Conservation (phyloP, 2,888 invertebrate species). For the Nudaria mundana region DNA sequence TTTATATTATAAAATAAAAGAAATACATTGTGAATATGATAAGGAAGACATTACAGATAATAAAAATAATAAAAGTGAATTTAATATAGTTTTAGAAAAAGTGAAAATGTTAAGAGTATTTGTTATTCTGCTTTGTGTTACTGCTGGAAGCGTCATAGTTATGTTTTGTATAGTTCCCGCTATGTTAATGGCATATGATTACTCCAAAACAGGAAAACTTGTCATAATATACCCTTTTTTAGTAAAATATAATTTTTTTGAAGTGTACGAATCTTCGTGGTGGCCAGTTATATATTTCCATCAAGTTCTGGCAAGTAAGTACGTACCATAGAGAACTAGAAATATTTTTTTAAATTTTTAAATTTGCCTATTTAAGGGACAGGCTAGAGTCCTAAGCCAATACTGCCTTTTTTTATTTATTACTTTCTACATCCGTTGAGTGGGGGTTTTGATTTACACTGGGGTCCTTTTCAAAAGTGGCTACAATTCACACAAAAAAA, state of each 20-base stretch:
- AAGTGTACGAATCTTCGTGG: slow-evolving; percentile 34
- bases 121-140: slow-evolving; percentile 29
- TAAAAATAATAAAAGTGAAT: slow-evolving; percentile 2
- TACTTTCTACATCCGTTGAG: no score
- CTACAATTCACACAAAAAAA: no score
- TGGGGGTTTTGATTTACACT: no score
- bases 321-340: no score
- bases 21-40: slow-evolving; percentile 35
- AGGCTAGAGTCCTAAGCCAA: no score
- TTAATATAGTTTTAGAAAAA: slow-evolving; percentile 36
- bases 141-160: slow-evolving; percentile 33
- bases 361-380: no score
- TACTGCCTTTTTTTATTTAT: no score
- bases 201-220: slow-evolving; percentile 35
- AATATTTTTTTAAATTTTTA: no score
- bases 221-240: slow-evolving; percentile 46
- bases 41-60: slow-evolving; percentile 8
- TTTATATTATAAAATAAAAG: slow-evolving; percentile 41
- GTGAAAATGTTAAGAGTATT: slow-evolving; percentile 37
- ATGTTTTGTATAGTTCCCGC: slow-evolving; percentile 47
- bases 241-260: slow-evolving; percentile 49
- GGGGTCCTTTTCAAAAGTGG: no score
- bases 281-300: slow-evolving; percentile 53
- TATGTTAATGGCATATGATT: slow-evolving; percentile 41
- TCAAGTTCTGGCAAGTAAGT: slow-evolving; percentile 58